Conservation (phyloP, 2,113 vertebrate species). For the Nycticorax nycticorax region DNA sequence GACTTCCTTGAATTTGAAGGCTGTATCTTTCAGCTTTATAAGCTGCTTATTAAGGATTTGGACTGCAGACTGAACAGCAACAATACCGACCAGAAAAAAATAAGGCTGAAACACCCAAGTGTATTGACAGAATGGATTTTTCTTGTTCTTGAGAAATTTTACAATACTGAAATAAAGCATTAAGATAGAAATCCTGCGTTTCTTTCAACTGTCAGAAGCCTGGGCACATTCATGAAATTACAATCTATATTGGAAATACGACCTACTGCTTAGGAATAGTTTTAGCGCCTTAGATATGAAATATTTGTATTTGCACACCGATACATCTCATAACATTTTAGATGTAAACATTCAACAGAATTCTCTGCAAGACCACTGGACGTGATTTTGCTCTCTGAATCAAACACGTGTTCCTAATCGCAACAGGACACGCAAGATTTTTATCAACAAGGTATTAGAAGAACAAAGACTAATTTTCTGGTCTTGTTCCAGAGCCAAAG, state of each 20-base stretch:
- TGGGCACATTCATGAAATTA: background rate
- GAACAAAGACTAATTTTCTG: background rate
- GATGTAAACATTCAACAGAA: background rate
- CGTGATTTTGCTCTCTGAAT: background rate
- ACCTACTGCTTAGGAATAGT: background rate
- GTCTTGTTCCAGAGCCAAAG: background rate
- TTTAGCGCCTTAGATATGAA: background rate
- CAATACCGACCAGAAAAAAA: background rate
- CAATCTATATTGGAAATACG: background rate
- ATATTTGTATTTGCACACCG: background rate
- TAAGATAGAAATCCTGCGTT: background rate
- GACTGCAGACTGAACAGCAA: background rate
- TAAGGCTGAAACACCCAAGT: accelerated
- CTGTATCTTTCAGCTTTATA: background rate
- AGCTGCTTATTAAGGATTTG: background rate
- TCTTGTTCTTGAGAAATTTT: background rate
- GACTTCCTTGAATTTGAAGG: background rate
- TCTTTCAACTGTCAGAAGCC: background rate
- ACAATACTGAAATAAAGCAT: background rate
- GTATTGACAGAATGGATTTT: background rate
- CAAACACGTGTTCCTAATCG: background rate
- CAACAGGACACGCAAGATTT: background rate
- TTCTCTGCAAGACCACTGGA: background rate
- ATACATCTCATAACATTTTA: background rate
- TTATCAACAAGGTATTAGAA: background rate